Evolutionary conservation across 2,797 vertebrate genomes (phyloP).

Genomic region (Peromyscus eremicus): DNA sequence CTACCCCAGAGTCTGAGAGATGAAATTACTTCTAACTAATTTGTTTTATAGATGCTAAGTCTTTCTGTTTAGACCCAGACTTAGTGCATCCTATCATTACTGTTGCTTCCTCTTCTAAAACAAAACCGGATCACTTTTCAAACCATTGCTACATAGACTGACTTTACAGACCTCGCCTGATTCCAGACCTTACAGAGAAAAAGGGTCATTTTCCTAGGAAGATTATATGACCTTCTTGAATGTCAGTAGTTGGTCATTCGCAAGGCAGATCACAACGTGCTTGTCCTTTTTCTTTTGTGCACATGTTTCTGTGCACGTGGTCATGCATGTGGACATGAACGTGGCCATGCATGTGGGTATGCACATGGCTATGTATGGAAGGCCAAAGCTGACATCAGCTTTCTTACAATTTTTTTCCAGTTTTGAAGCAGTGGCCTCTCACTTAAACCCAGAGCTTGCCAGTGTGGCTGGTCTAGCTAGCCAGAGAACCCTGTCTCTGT

Average conservation of each 20-base stretch:
- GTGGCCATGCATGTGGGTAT: too few relatives aligned
- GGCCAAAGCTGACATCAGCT: neutral
- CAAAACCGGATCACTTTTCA: neutral
- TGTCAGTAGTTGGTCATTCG: neutral
- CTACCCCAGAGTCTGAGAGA: neutral
- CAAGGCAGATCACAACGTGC: neutral
- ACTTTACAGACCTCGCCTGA: neutral
- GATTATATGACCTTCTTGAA: neutral
- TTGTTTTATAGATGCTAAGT: neutral
- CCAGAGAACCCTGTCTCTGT: neutral
- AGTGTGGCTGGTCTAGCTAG: neutral
- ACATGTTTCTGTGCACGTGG: neutral
- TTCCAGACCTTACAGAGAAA: slow-evolving; percentile 1
- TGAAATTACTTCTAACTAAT: neutral
- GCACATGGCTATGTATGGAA: neutral
- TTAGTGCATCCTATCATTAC: neutral
- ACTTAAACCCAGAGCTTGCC: neutral
- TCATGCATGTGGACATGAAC: neutral
- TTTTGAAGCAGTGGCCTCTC: neutral
- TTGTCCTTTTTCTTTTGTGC: neutral
- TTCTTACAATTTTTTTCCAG: neutral
- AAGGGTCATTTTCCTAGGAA: neutral
- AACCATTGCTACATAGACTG: neutral
- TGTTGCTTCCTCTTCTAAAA: neutral
- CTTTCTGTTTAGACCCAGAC: neutral